phyloP scores from a whole-genome alignment of 2,797 vertebrate species.

The Petrocephalus schoutedeni region DNA sequence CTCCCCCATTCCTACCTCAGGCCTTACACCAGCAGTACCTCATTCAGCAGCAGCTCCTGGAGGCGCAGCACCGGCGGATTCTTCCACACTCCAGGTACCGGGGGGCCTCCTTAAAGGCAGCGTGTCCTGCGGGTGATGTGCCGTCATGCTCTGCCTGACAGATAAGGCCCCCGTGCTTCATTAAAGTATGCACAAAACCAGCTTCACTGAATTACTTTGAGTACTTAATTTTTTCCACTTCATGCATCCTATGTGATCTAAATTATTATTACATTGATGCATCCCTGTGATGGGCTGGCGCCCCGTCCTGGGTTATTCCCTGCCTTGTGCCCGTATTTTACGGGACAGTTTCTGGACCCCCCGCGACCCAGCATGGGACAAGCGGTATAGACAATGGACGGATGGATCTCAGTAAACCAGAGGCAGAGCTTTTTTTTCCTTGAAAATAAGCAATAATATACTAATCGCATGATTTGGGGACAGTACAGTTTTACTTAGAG shows the following conservation, averaged over 20 bases:
- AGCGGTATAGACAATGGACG: background rate
- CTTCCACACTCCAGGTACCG: slow-evolving; percentile 87
- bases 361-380: background rate
- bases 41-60: slow-evolving; percentile 98
- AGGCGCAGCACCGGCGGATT: slow-evolving; percentile 92
- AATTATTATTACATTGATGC: background rate
- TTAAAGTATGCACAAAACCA: background rate
- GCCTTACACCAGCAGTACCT: slow-evolving; percentile 99
- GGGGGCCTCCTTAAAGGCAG: background rate
- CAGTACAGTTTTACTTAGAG: background rate
- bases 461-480: background rate
- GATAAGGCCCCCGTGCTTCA: background rate
- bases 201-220: background rate
- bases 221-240: background rate
- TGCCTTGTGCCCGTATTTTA: background rate
- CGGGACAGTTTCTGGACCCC: background rate
- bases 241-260: background rate
- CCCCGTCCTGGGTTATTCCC: background rate
- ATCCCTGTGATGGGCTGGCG: background rate
- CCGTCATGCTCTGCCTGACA: background rate
- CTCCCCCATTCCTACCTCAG: slow-evolving; percentile 98
- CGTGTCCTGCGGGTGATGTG: background rate
- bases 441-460: background rate
- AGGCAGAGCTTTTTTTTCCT: background rate
- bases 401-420: background rate